Percentiles rank a stretch among this genome's conserved stretches.
These are phyloP conservation scores for Diprion similis DNA, from an alignment of 1,140 invertebrate species.

Conservation along the genomic window DNA sequence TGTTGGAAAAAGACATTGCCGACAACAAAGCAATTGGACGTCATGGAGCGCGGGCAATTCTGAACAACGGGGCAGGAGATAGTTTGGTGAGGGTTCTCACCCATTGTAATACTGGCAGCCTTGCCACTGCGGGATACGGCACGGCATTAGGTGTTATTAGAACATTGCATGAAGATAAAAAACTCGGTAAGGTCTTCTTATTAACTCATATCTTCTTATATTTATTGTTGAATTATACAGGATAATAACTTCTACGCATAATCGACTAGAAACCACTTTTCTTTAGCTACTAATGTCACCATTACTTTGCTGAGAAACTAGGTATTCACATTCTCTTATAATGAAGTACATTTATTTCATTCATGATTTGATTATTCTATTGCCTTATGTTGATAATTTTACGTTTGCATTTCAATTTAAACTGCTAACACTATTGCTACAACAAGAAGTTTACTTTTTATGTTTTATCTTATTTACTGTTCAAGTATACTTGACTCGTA, in stretches of 20 bases:
- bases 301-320: too few species aligned
- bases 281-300: background rate
- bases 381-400: too few species aligned
- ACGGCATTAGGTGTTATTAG: conserved; percentile 96
- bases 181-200: conserved; percentile 69
- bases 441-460: too few species aligned
- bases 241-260: background rate
- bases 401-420: too few species aligned
- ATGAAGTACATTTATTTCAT: too few species aligned
- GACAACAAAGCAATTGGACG: conserved; percentile 88
- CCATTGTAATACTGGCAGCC: conserved; percentile 97
- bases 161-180: conserved; percentile 73
- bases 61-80: conserved; percentile 63
- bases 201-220: background rate
- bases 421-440: too few species aligned
- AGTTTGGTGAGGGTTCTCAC: conserved; percentile 80
- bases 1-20: conserved; percentile 84
- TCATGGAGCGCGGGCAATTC: conserved; percentile 80
- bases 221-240: background rate
- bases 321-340: too few species aligned
- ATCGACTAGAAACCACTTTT: background rate
- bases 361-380: too few species aligned
- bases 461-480: too few species aligned
- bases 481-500: too few species aligned
- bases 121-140: conserved; percentile 97